phyloP scores from a whole-genome alignment of 2,797 vertebrate species.

The Micrastur ruficollis region DNA sequence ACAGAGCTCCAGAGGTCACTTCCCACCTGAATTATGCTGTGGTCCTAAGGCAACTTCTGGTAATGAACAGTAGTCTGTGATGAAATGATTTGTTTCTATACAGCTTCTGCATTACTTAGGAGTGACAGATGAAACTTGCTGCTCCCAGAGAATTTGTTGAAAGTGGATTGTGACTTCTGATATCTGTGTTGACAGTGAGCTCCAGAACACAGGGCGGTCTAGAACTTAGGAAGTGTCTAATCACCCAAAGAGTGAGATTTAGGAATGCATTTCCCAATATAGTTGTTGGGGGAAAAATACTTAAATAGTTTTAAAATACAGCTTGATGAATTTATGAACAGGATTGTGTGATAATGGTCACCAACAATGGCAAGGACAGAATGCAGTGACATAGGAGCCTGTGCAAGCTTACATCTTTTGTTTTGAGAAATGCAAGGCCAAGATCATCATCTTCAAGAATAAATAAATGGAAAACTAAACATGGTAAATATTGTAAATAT shows the following conservation, averaged over 20 bases:
- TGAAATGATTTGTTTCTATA: not conserved
- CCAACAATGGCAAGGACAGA: not conserved
- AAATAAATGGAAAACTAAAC: constrained; percentile 45
- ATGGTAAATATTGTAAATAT: constrained; percentile 44
- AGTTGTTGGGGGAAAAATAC: not conserved
- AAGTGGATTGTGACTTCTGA: not conserved
- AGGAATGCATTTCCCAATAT: not conserved
- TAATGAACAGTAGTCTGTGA: not conserved
- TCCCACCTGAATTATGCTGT: not conserved
- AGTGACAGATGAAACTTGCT: not conserved
- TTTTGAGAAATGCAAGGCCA: not conserved
- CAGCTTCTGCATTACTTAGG: not conserved
- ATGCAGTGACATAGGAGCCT: not conserved
- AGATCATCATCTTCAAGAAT: not conserved
- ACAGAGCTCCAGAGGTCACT: not conserved
- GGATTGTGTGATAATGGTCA: not conserved
- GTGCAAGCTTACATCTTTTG: not conserved
- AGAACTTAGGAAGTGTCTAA: not conserved
- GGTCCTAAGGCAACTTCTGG: not conserved
- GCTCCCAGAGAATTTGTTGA: not conserved
- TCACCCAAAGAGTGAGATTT: not conserved
- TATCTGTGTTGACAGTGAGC: not conserved
- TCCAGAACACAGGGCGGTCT: not conserved
- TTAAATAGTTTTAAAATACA: not conserved
- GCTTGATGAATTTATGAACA: not conserved